Evolutionary conservation across 2,797 vertebrate genomes (phyloP).

Genomic region (Capromys pilorides): DNA sequence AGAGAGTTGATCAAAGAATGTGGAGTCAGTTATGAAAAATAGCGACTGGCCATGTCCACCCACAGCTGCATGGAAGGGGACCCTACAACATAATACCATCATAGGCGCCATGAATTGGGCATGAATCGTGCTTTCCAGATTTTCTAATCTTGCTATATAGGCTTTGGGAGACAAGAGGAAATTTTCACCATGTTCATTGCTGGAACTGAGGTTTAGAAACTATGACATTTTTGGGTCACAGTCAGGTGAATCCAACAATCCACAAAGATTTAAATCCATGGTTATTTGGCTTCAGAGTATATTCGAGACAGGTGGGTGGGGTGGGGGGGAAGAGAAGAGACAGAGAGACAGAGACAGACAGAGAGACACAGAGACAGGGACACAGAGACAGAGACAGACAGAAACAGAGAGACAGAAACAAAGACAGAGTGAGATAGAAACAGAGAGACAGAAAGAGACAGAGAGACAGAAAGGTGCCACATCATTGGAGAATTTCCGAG

Average conservation of each 20-base stretch:
- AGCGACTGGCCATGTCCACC: not conserved
- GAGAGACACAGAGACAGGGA: not conserved
- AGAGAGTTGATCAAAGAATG: not conserved
- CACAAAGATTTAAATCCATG: not conserved
- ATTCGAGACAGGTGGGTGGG: not conserved
- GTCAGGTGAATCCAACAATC: not conserved
- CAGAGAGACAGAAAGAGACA: not conserved
- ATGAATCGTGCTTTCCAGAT: slow-evolving; percentile 2
- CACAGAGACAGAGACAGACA: not conserved
- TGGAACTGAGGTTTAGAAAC: slow-evolving; percentile 17
- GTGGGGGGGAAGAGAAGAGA: too few species aligned
- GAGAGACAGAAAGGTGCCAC: not conserved
- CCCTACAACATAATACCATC: slow-evolving; percentile 10
- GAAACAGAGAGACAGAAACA: not conserved
- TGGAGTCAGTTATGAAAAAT: not conserved
- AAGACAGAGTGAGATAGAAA: not conserved
- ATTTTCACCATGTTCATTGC: slow-evolving; percentile 38
- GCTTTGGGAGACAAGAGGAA: not conserved
- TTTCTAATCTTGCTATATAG: slow-evolving; percentile 41
- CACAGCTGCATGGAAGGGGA: not conserved
- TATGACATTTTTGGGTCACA: not conserved
- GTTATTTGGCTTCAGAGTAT: not conserved
- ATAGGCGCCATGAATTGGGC: not conserved
- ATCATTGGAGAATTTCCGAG: not conserved
- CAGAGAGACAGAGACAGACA: not conserved